Base-by-base conservation (phyloP, 2,797 vertebrate genomes). In the Periophthalmus magnuspinnatus region DNA sequence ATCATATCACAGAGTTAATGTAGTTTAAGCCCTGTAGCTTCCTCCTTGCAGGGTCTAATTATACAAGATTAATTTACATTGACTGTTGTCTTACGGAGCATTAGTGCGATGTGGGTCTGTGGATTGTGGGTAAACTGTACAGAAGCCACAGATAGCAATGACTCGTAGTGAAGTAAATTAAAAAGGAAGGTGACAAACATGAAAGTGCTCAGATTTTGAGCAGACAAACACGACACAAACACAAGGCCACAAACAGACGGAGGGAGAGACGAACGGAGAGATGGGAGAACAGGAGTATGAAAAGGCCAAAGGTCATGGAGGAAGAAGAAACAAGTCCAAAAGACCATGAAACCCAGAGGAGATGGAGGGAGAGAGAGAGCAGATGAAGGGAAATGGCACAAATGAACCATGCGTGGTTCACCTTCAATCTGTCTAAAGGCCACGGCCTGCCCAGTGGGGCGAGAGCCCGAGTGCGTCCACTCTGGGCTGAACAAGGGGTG, bases 401-500 rank as follows among this genome's bases (percentile, higher is more conserved):
- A 92, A 93, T 94, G 95, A 95, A 95, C 95, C 94, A 93, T 96
- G 95, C 94, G 94, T 80, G 89, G 94, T 97, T 97, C 96, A 97
- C 96, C 96, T 97, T 96, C 93, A 85, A 95, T 94, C 93, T 89
- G 94, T 94, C 93, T 95, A 95, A 95, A 96, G 88, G 94, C 93
- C 94, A 93, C 92, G 75, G 90, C 93, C 91, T 95, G 92, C 95
- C 92, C 95, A 88, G 94, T 91, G 92, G 94, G 94, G 88, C 68
- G 90, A 84, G 91, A 92, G 91, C 93, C 93, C 90, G 94, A 94
- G 94, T 95, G 90, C 89, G 94, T 92, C 96, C 96, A 96, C 92
- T 95, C 94, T 3, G 95, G 96, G 95, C 95, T 95, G 96, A 97
- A 97, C 95, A 97, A 94, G 92, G 95, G 95, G 86, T 96, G 96